Percentiles rank a stretch among this genome's conserved stretches.
phyloP scores from a whole-genome alignment of 1,140 invertebrate species.

The Rhopalosiphum padi region DNA sequence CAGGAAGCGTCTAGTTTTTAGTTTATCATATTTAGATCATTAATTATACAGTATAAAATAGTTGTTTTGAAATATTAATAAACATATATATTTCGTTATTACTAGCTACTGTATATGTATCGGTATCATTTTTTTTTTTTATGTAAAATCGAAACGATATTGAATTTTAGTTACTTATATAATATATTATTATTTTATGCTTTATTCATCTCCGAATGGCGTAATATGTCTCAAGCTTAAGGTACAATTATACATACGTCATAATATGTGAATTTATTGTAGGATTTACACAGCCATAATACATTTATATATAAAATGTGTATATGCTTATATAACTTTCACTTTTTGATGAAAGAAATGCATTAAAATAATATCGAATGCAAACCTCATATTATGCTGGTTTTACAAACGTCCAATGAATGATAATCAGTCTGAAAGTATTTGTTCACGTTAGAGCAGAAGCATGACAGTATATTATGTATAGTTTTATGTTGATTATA shows the following conservation, averaged over 20 bases:
- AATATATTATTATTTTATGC: not conserved
- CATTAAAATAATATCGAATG: conserved; percentile 7
- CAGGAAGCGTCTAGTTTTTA: not conserved
- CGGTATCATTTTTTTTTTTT: not conserved
- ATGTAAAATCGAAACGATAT: not conserved
- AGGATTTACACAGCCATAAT: not conserved
- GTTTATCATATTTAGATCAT: not conserved
- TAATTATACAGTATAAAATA: not conserved
- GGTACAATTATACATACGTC: not conserved
- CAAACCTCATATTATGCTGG: not conserved
- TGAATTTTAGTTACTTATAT: not conserved
- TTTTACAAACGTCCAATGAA: not conserved
- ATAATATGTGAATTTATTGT: not conserved
- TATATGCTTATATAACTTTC: conserved; percentile 14
- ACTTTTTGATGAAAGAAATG: conserved; percentile 25
- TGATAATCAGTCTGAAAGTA: conserved; percentile 8
- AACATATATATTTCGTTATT: not conserved
- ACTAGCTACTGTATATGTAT: not conserved
- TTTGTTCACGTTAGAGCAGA: not conserved
- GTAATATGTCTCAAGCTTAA: not conserved
- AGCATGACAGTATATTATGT: not conserved
- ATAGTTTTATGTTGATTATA: not conserved
- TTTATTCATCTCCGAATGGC: not conserved
- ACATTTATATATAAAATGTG: not conserved
- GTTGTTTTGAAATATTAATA: not conserved